Evolutionary conservation across 2,797 vertebrate species (phyloP), one percentile per base, ranked within the genome.

Genomic region (Basileuterus tristriatus): DNA sequence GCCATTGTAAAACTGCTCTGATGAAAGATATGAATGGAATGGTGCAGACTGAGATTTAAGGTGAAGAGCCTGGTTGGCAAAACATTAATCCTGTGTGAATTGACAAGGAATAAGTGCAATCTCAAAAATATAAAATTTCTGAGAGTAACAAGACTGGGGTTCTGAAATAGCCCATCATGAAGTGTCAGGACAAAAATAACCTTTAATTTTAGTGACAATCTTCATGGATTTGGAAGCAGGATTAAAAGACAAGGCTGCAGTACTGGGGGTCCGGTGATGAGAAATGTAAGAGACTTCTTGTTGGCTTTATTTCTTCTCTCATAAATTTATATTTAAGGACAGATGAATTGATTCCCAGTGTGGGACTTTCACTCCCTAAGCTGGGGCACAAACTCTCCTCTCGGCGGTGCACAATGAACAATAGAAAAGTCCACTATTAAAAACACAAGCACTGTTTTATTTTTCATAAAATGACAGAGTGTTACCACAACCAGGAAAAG

Each of bases 401-500:
- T 70, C 72, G 3, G 3, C 1, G 6, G 19, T 5, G 19, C 39
- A 52, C 69, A 27, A 77, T 17, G 21, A 87, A 36, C 32, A 83
- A 87, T 1, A 70, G 47, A 8, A 83, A 92, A 93, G 15, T 19
- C 37, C 1, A 1, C 18, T 70, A 23, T 29, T n/a, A 56, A 78
- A 47, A 93, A 78, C 41, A 90, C 24, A n/a, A n/a, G 23, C n/a
- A 23, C 47, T 67, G 32, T 18, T 90, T 93, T 77, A 80, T 65
- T 94, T 94, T 78, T 83, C 68, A 89, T 84, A 74, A 93, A 94
- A 77, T 56, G 63, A 93, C 37, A n/a, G 72, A 84, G 37, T 50
- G 49, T 87, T 82, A 94, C 37, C 3, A 12, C 44, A 94, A 75
- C 6, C 16, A 67, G 41, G 34, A 53, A 81, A 94, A 87, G 59